Conservation (phyloP, 2,113 vertebrate species). For the Cyprinus carpio region DNA sequence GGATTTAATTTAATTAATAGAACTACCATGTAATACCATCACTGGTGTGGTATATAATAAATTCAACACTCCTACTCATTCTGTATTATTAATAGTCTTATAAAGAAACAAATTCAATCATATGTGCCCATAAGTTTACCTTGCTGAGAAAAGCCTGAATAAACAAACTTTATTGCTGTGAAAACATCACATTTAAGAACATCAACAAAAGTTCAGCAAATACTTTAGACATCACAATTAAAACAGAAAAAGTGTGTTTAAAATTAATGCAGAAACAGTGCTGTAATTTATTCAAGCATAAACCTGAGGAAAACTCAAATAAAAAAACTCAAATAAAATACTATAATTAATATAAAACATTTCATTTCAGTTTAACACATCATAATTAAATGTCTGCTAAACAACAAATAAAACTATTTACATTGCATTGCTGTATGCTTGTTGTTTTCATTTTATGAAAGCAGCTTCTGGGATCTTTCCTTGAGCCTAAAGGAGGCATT, state of each 20-base stretch:
- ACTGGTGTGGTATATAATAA: too few relatives aligned
- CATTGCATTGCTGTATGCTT: background rate
- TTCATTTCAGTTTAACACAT: slow-evolving; percentile 56
- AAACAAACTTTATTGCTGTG: slow-evolving; percentile 62
- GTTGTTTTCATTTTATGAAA: slow-evolving; percentile 78
- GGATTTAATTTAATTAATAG: too few relatives aligned
- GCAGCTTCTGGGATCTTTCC: slow-evolving; percentile 87
- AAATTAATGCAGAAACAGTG: slow-evolving; percentile 37
- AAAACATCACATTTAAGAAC: slow-evolving; percentile 57
- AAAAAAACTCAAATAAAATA: slow-evolving; percentile 59
- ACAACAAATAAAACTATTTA: slow-evolving; percentile 38
- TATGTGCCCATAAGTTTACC: too few relatives aligned
- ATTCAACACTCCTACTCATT: too few relatives aligned
- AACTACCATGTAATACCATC: background rate
- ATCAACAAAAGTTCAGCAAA: slow-evolving; percentile 54
- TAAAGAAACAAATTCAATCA: background rate
- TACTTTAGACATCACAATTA: slow-evolving; percentile 56
- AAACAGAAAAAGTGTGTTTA: slow-evolving; percentile 49
- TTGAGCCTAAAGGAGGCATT: slow-evolving; percentile 74
- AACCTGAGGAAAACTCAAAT: slow-evolving; percentile 38
- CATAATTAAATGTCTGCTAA: slow-evolving; percentile 32
- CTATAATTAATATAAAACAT: slow-evolving; percentile 54
- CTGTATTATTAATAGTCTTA: too few relatives aligned
- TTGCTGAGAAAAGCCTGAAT: background rate
- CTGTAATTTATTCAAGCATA: slow-evolving; percentile 17